Evolutionary conservation across 2,888 invertebrate species (phyloP).

Genomic region (Chesias legatella): DNA sequence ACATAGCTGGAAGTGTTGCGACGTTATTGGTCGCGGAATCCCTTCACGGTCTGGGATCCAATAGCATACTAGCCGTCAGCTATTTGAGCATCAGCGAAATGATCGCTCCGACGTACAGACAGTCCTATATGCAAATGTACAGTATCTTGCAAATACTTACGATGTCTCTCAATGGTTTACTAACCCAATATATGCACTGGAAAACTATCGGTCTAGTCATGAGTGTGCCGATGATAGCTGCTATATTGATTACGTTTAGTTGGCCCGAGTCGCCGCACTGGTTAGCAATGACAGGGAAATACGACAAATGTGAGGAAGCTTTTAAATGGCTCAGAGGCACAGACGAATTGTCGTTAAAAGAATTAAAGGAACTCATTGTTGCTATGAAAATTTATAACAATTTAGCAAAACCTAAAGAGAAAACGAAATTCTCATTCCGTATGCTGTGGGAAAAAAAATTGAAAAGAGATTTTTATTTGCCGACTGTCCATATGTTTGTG

Average conservation of each 20-base stretch:
- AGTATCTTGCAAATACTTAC: constrained; percentile 22
- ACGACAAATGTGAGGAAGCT: constrained; percentile 18
- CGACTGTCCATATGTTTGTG: constrained; percentile 18
- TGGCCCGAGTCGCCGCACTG: constrained; percentile 30
- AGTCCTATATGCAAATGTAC: constrained; percentile 19
- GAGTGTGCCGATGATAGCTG: constrained; percentile 12
- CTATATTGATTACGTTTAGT: constrained; percentile 9
- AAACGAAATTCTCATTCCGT: neutral
- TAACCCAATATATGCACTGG: constrained; percentile 17
- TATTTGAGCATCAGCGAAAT: constrained; percentile 28
- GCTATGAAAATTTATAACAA: constrained; percentile 8
- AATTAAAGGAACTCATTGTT: constrained; percentile 14
- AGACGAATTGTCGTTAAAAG: constrained; percentile 13
- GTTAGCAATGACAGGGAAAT: constrained; percentile 26
- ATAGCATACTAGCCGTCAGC: constrained; percentile 24
- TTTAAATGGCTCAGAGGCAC: constrained; percentile 28
- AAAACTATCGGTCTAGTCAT: constrained; percentile 18
- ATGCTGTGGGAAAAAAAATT: neutral
- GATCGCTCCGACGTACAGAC: constrained; percentile 27
- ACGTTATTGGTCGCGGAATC: constrained; percentile 25
- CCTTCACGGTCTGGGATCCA: constrained; percentile 29
- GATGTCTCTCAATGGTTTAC: constrained; percentile 8
- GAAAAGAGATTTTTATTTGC: constrained; percentile 26
- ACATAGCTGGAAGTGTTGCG: constrained; percentile 10
- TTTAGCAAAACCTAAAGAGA: neutral